Percentiles rank a stretch among this genome's conserved stretches.
phyloP scores from a whole-genome alignment of 2,888 invertebrate genomes.

The Pasiphila rectangulata region DNA sequence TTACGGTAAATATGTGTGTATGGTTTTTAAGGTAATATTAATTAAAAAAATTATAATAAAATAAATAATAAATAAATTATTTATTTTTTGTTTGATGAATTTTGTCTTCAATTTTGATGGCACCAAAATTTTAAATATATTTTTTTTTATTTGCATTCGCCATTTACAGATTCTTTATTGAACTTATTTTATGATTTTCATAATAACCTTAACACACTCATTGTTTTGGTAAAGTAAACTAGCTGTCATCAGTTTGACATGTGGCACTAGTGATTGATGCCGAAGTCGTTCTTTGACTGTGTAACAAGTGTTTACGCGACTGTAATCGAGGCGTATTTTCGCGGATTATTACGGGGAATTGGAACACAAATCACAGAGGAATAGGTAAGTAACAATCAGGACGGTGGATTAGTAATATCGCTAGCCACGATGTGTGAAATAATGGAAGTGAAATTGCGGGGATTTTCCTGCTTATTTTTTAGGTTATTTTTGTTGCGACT shows the following conservation, averaged over 20 bases:
- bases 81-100: no score
- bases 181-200: no score
- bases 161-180: no score
- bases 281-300: slow-evolving; percentile 37
- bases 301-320: slow-evolving; percentile 73
- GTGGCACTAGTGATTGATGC: slow-evolving; percentile 32
- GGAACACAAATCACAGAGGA: slow-evolving; percentile 45
- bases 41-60: no score
- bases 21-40: no score
- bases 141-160: no score
- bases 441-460: slow-evolving; percentile 7
- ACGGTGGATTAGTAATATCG: slow-evolving; percentile 20
- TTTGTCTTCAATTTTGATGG: no score
- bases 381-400: slow-evolving; percentile 24
- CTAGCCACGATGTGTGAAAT: slow-evolving; percentile 23
- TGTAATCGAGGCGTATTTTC: slow-evolving; percentile 54
- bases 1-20: no score
- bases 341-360: slow-evolving; percentile 52
- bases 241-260: background rate
- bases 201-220: background rate
- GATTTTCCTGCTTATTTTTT: background rate
- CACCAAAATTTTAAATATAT: no score
- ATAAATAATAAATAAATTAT: no score
- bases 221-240: background rate
- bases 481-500: background rate